Evolutionary conservation across 2,888 invertebrate genomes (phyloP).

Genomic region (Panopea generosa): DNA sequence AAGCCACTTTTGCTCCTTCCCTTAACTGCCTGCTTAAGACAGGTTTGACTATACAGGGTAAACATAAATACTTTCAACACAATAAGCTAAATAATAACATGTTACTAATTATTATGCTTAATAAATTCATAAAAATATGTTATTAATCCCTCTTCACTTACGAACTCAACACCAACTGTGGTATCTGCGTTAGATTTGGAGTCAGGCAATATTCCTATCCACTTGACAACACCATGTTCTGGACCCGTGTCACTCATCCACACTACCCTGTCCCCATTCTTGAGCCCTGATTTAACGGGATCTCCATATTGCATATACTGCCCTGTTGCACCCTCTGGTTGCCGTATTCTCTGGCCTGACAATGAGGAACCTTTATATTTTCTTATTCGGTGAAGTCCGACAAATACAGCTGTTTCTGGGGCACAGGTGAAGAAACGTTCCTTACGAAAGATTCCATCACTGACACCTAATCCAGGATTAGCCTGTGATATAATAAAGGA

Average conservation of each 20-base stretch:
- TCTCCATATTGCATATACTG: slow-evolving; percentile 12
- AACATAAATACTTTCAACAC: background rate
- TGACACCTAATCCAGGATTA: slow-evolving; percentile 68
- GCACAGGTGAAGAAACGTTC: slow-evolving; percentile 70
- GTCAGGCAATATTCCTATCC: slow-evolving; percentile 87
- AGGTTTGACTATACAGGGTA: no score
- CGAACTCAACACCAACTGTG: slow-evolving; percentile 87
- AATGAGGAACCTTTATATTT: slow-evolving; percentile 41
- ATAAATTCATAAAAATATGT: no score
- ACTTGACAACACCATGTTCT: slow-evolving; percentile 86
- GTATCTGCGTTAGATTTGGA: slow-evolving; percentile 83
- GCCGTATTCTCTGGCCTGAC: slow-evolving; percentile 40
- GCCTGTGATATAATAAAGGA: slow-evolving; percentile 52
- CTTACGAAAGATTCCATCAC: slow-evolving; percentile 74
- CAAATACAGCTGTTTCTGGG: slow-evolving; percentile 74
- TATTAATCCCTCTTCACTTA: no score
- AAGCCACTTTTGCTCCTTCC: no score
- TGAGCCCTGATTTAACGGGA: slow-evolving; percentile 35
- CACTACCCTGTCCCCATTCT: slow-evolving; percentile 86
- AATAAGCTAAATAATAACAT: background rate
- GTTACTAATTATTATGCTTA: background rate
- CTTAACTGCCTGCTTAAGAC: no score
- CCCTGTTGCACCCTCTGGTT: slow-evolving; percentile 25
- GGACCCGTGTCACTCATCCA: slow-evolving; percentile 87
- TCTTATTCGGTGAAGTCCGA: slow-evolving; percentile 72